phyloP scores from a whole-genome alignment of 2,797 vertebrate species.

The Enteromius treurensis region DNA sequence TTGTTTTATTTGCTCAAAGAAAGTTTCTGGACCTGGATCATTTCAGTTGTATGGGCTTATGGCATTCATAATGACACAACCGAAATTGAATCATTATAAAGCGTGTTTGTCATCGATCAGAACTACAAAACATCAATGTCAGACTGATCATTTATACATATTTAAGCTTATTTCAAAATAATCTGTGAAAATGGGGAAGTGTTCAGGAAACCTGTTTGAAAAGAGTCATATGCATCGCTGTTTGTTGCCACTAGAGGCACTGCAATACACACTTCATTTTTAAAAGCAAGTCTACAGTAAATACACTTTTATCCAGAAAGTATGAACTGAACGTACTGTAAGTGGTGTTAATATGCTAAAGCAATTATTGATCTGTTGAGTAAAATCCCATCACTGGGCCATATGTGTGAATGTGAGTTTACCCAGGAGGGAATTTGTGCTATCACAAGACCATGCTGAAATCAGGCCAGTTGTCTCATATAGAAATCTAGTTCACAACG shows the following conservation, averaged over 20 bases:
- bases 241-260: neutral
- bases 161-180: neutral
- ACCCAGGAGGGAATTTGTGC: conserved; percentile 21
- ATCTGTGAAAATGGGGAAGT: neutral
- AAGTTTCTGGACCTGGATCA: too few species aligned
- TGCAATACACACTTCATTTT: neutral
- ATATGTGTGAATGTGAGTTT: conserved; percentile 22
- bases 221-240: neutral
- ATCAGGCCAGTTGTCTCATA: conserved; percentile 52
- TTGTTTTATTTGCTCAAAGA: too few species aligned
- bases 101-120: neutral
- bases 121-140: neutral
- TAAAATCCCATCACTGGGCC: conserved; percentile 33
- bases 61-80: neutral
- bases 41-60: too few species aligned
- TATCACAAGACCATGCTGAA: conserved; percentile 43
- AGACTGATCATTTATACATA: too few species aligned
- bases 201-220: neutral
- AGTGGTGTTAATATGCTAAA: conserved; percentile 37
- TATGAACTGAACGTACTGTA: conserved; percentile 10
- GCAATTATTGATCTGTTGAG: conserved; percentile 35
- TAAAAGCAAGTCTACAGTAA: conserved; percentile 13
- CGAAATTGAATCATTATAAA: neutral
- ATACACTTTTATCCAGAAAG: conserved; percentile 7
- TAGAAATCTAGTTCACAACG: conserved; percentile 48